These are phyloP conservation scores for Metalampra italica DNA, from an alignment of 2,888 invertebrate genomes.

Conservation along the genomic window DNA sequence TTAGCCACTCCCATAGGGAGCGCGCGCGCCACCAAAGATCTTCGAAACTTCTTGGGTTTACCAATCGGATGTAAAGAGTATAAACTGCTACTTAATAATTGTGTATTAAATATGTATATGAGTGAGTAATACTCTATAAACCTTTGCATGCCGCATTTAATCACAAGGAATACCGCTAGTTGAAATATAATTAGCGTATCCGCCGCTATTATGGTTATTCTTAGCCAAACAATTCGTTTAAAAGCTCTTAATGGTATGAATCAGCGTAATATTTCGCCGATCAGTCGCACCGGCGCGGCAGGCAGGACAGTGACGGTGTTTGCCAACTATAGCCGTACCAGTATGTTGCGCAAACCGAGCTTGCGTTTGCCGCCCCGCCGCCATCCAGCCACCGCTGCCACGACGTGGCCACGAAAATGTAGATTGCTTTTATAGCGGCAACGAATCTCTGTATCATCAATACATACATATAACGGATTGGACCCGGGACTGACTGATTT, in stretches of 20 bases:
- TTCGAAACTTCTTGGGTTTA: no score
- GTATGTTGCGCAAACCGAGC: slow-evolving; percentile 27
- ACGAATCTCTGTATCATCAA: slow-evolving; percentile 4
- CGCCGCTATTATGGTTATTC: background rate
- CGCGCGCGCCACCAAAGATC: no score
- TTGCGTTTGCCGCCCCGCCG: slow-evolving; percentile 20
- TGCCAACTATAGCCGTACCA: slow-evolving; percentile 17
- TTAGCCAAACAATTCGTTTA: background rate
- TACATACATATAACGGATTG: no score
- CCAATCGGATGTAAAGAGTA: no score
- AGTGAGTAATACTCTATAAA: no score
- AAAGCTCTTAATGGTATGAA: slow-evolving; percentile 4
- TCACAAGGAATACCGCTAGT: no score
- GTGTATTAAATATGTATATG: background rate
- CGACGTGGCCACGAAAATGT: slow-evolving; percentile 36
- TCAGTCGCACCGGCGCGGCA: slow-evolving; percentile 16
- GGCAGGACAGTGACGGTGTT: slow-evolving; percentile 17
- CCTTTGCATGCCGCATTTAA: no score
- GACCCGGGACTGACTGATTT: no score
- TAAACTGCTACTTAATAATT: background rate
- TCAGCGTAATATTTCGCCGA: slow-evolving; percentile 12
- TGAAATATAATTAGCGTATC: background rate
- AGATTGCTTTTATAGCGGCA: slow-evolving; percentile 35
- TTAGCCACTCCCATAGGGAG: no score
- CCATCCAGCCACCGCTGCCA: slow-evolving; percentile 19